These are phyloP conservation scores for Leistus spinibarbis DNA, from an alignment of 2,888 invertebrate genomes.

Conservation along the genomic window DNA sequence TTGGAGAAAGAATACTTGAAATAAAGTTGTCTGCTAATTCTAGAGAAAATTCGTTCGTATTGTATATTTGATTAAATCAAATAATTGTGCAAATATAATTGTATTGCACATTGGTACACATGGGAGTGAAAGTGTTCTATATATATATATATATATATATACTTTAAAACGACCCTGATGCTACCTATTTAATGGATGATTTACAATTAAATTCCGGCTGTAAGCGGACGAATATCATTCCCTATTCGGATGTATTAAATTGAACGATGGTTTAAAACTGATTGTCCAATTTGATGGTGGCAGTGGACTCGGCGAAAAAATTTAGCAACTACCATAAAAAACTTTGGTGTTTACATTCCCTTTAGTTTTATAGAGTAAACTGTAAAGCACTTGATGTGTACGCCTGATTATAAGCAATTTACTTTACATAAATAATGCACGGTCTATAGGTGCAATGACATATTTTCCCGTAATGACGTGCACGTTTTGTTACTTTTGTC, in stretches of 20 bases:
- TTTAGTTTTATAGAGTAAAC: background rate
- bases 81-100: background rate
- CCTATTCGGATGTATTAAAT: conserved; percentile 32
- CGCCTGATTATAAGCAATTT: too few species aligned
- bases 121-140: background rate
- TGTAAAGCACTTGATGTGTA: too few species aligned
- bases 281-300: background rate
- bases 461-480: background rate
- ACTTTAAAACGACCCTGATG: background rate
- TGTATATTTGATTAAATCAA: background rate
- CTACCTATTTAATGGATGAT: background rate
- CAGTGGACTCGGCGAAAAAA: background rate
- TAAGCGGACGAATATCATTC: conserved; percentile 24
- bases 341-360: background rate
- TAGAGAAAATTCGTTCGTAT: too few species aligned
- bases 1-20: too few species aligned
- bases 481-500: background rate
- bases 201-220: conserved; percentile 27
- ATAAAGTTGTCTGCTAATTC: too few species aligned
- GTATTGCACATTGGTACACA: background rate
- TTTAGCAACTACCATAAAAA: background rate
- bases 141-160: background rate
- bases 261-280: conserved; percentile 11
- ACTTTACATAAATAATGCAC: background rate
- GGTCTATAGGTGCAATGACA: background rate